Conservation (phyloP, 2,113 vertebrate species). For the Oplegnathus fasciatus region DNA sequence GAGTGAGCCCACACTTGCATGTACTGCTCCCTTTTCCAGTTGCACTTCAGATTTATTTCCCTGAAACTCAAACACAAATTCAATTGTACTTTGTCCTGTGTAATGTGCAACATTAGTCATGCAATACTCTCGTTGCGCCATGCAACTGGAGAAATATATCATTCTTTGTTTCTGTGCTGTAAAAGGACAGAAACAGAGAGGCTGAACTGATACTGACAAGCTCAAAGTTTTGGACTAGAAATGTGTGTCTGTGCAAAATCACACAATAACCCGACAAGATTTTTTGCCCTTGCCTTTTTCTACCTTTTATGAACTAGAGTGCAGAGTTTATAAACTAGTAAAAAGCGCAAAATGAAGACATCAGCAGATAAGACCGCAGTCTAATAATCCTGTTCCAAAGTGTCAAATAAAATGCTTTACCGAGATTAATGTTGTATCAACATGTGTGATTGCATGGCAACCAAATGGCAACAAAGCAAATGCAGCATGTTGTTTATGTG, state of each 20-base stretch:
- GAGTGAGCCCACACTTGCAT: not conserved
- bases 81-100: conserved; percentile 14
- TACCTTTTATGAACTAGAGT: not conserved
- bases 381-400: not conserved
- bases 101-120: conserved; percentile 24
- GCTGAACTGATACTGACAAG: conserved; percentile 4
- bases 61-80: conserved; percentile 30
- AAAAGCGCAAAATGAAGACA: conserved; percentile 16
- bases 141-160: conserved; percentile 3
- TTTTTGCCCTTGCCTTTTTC: not conserved
- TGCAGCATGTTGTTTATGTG: not conserved
- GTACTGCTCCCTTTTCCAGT: not conserved
- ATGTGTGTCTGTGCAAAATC: conserved; percentile 28
- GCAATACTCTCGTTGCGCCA: not conserved
- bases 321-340: conserved; percentile 32
- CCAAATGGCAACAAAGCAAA: conserved; percentile 16
- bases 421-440: conserved; percentile 28
- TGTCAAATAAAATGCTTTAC: conserved; percentile 43
- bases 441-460: conserved; percentile 22
- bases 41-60: conserved; percentile 24
- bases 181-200: conserved; percentile 1
- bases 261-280: not conserved
- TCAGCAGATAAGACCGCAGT: not conserved
- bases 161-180: conserved; percentile 15
- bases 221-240: conserved; percentile 34